Evolutionary conservation across 2,113 vertebrate genomes (phyloP), one percentile per base, ranked within the genome.

Genomic region (Merops nubicus): DNA sequence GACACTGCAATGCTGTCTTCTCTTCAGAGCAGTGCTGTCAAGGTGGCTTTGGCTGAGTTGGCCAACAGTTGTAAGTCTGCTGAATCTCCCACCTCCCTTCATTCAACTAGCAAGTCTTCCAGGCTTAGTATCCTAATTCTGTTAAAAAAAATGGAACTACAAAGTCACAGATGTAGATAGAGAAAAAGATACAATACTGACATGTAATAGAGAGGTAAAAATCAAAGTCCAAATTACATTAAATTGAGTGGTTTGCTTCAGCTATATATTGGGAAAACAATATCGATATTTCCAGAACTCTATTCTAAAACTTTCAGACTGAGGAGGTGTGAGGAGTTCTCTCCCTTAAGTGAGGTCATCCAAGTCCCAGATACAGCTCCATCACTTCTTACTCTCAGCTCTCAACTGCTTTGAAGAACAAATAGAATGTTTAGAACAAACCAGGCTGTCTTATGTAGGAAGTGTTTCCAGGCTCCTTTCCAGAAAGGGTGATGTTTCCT

Each of bases 401-500:
- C 82, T 86, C 68, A 89, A 40, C 79, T 89, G 72, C 85, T 78
- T 84, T 93, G 85, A 92, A 81, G 92, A 96, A 75, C 89, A 96
- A 89, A 72, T 40, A 65, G 40, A 76, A 53, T 64, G 45, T 93
- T 94, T 96, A 88, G 90, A 93, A 89, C 83, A 95, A 96, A 81
- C 40, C 76, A 93, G 79, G 86, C 76, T 92, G 90, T 88, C 2
- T 5, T 95, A 95, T 94, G 91, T 92, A 95, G 93, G 85, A 94
- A 94, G 91, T 92, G 90, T 94, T 93, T 96, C 69, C 93, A 96
- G 88, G 91, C 91, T 95, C 43, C 89, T 91, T 91, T 93, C 92
- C 96, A 96, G 85, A 93, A 88, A 93, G 68, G 79, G 56, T 83
- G 90, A 91, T 90, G 38, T 80, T 94, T 69, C 22, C 53, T 96